Base-by-base conservation (phyloP, 2,888 invertebrate genomes). In the Pasiphila rectangulata region DNA sequence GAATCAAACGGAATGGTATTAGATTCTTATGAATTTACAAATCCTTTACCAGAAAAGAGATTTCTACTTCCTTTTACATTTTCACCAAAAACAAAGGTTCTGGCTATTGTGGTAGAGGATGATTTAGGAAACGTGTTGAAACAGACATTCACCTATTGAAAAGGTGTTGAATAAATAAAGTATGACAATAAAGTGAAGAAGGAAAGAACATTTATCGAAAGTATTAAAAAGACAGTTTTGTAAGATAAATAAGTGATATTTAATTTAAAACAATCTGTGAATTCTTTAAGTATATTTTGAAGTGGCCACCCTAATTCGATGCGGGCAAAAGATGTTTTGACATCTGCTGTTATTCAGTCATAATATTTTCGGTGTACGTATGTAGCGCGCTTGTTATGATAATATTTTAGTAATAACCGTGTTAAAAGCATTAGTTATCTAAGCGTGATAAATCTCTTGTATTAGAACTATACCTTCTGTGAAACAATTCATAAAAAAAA, bases 41-140 rank as follows among this genome's bases (percentile, higher is more conserved):
- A 90, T 56, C 78, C 83, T 40, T 79, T 90, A 42, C 84, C 91
- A 27, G 91, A 90, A 64, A 91, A 90, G 69, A 84, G 90, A 57
- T 91, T 91, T 69, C 78, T 90, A 63, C 75, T 92, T 48, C 90
- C 90, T 4, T 88, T 89, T 69, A 89, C 89, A 21, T 84, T 86
- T 67, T 81, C 88, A 37, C 81, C 79, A 39, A 84, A 81, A 72
- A 83, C 78, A 45, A 85, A 80, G 76, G 84, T 83, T 50, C 72
- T 91, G 42, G 90, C 90, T 32, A 89, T 94, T 62, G 90, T 93
- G 42, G 92, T 92, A 27, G 92, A 93, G 76, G 93, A 94, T 63
- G 91, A 92, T 55, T 74, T 90, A 56, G 94, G 94, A 59, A 92
- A 92, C 69, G 90, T 93, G 56, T 79, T 94, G 49, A 93, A 93